Percentiles rank a stretch among this genome's conserved stretches.
These are phyloP conservation scores for Norana najaformis DNA, from an alignment of 2,888 invertebrate species.

Conservation along the genomic window DNA sequence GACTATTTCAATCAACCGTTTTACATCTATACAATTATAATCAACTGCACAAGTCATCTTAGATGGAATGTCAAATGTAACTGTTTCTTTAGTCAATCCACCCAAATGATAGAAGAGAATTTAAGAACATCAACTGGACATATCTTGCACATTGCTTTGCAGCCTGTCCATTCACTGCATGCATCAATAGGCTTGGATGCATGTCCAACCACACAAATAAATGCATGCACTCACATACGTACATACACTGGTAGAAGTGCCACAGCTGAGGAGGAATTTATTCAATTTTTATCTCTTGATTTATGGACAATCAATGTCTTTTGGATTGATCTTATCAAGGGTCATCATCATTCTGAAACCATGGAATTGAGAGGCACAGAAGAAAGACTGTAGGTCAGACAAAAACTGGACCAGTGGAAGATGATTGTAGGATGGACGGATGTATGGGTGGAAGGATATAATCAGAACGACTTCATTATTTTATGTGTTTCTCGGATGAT, in stretches of 20 bases:
- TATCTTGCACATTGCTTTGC: neutral
- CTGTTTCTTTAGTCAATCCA: slow-evolving; percentile 2
- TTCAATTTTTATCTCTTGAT: neutral
- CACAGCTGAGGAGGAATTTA: slow-evolving; percentile 5
- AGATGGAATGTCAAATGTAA: neutral
- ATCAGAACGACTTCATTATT: neutral
- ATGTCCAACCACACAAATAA: neutral
- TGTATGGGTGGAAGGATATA: neutral
- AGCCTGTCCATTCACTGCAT: neutral
- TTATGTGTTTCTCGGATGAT: neutral
- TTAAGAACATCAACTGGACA: neutral
- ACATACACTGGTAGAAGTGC: neutral
- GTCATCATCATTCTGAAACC: neutral
- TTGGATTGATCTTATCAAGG: neutral
- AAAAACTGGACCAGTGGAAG: neutral
- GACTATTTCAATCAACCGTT: neutral
- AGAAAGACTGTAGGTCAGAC: neutral
- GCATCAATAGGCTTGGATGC: neutral
- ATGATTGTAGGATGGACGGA: neutral
- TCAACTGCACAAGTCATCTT: neutral
- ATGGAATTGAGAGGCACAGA: neutral
- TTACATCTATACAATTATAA: neutral
- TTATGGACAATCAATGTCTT: neutral
- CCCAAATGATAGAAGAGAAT: neutral
- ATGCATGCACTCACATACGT: neutral